Conservation (phyloP, 64 coral and sea anemone genomes). For the Hydrozoanthus tunicans region DNA sequence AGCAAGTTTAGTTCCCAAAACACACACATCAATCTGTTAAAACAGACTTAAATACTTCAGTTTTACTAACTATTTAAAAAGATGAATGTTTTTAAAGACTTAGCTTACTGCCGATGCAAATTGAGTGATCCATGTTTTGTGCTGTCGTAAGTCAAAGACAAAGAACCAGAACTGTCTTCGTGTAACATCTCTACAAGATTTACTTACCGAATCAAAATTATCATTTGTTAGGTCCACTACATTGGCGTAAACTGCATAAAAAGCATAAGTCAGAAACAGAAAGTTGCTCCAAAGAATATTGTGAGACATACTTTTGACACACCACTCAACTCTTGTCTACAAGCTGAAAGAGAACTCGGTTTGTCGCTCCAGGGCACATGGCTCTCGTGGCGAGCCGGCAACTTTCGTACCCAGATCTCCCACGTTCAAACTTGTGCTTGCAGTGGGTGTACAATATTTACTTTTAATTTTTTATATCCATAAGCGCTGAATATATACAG, state of each 20-base stretch:
- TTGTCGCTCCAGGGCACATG: not conserved
- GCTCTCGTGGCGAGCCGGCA: not conserved
- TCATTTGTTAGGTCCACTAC: conserved; percentile 75
- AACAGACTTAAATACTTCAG: not conserved
- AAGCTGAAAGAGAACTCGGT: not conserved
- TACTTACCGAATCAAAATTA: conserved; percentile 86
- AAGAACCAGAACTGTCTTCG: not conserved
- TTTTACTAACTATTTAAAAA: not conserved
- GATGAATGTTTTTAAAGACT: too few relatives aligned
- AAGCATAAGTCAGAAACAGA: conserved; percentile 38
- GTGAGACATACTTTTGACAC: not conserved
- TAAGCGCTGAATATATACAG: too few relatives aligned
- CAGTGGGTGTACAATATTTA: not conserved
- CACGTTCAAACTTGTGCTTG: not conserved
- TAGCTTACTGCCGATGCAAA: not conserved
- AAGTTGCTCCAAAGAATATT: conserved; percentile 16
- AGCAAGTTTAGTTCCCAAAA: too few relatives aligned
- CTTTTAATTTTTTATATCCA: not conserved
- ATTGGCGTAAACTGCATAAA: conserved; percentile 49
- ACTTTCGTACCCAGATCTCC: not conserved
- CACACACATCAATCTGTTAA: too few relatives aligned
- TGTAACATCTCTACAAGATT: not conserved
- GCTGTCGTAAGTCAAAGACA: not conserved
- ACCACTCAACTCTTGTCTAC: not conserved
- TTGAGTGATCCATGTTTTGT: not conserved